These are phyloP conservation scores for Hoplostethus atlanticus DNA, from an alignment of 2,797 vertebrate species.

Conservation along the genomic window DNA sequence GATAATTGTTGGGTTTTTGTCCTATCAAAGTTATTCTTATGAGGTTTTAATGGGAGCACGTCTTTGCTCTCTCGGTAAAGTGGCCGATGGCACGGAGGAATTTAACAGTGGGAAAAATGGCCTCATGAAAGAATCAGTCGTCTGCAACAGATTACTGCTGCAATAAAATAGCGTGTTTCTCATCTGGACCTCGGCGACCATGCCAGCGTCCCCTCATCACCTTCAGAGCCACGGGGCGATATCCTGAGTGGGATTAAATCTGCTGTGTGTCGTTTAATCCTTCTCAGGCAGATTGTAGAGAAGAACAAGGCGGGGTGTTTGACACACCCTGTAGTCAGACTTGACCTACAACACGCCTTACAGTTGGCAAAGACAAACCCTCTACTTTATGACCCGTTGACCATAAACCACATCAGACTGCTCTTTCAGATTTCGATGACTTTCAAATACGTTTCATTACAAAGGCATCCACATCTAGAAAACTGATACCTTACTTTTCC, in stretches of 20 bases:
- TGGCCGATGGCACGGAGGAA: conserved; percentile 64
- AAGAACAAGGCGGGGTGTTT: conserved; percentile 1
- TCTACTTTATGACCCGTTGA: neutral
- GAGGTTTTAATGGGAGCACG: conserved; percentile 68
- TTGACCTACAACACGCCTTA: neutral
- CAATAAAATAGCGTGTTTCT: conserved; percentile 68
- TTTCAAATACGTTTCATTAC: neutral
- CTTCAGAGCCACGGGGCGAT: conserved; percentile 39
- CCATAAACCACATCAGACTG: neutral
- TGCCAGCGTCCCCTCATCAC: conserved; percentile 54
- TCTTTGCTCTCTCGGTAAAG: conserved; percentile 68
- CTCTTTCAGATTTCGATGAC: neutral
- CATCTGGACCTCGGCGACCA: conserved; percentile 47
- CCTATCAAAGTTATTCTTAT: conserved; percentile 60
- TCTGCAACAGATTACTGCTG: conserved; percentile 75
- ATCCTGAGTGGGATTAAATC: conserved; percentile 33
- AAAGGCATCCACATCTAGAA: neutral
- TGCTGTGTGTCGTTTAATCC: conserved; percentile 45
- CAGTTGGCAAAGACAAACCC: neutral
- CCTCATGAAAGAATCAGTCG: conserved; percentile 79
- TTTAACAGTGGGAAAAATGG: conserved; percentile 64
- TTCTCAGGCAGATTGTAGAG: conserved; percentile 31
- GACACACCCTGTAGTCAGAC: neutral
- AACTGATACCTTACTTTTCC: neutral
- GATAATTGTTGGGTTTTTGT: conserved; percentile 58